Evolutionary conservation across 1,140 invertebrate species (phyloP).

Genomic region (Coenobita brevimanus): DNA sequence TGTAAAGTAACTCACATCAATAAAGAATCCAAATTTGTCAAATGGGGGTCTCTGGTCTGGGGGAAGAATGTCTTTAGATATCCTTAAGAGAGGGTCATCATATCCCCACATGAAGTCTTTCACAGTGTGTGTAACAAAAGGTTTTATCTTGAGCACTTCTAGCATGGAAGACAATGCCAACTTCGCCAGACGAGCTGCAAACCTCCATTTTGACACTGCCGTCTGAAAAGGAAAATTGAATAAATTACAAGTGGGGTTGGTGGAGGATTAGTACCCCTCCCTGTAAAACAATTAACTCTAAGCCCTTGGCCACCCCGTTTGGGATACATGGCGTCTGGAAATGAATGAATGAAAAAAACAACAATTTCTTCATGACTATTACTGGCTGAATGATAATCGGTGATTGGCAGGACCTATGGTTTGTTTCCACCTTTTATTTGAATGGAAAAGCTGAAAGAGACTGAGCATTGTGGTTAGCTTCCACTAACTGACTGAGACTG

Average conservation of each 20-base stretch:
- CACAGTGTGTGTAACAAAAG: constrained; percentile 90
- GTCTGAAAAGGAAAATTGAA: constrained; percentile 74
- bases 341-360: not conserved
- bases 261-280: not conserved
- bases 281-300: not conserved
- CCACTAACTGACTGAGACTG: too few species aligned
- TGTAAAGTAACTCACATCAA: constrained; percentile 80
- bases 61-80: constrained; percentile 90
- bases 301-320: not conserved
- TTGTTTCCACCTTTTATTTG: too few species aligned
- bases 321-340: too few species aligned
- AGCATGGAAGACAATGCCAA: constrained; percentile 90
- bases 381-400: too few species aligned
- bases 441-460: too few species aligned
- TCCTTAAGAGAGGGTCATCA: constrained; percentile 89
- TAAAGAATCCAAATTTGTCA: constrained; percentile 92
- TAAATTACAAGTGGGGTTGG: not conserved
- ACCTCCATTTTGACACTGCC: constrained; percentile 73
- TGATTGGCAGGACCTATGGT: too few species aligned
- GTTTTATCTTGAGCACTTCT: constrained; percentile 91
- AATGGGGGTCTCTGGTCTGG: constrained; percentile 92
- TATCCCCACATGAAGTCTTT: constrained; percentile 95
- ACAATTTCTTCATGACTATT: too few species aligned
- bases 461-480: too few species aligned
- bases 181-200: constrained; percentile 81